phyloP scores from a whole-genome alignment of 2,888 invertebrate species.

The Brachynemurus nebulosus region DNA sequence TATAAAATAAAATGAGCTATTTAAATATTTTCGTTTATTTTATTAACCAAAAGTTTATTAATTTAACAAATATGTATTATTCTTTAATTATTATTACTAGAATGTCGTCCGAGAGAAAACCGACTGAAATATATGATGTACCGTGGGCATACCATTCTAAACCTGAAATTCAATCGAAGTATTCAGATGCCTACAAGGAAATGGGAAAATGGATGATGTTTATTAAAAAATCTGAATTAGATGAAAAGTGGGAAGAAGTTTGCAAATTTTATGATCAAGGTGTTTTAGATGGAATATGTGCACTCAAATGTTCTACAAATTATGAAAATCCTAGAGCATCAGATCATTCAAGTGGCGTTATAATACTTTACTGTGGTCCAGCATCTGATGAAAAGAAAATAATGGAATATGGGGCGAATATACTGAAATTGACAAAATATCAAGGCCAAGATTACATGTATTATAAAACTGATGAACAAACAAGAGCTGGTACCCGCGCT shows the following conservation, averaged over 20 bases:
- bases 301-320: not conserved
- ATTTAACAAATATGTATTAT: too few species aligned
- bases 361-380: not conserved
- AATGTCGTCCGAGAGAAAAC: too few species aligned
- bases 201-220: conserved; percentile 1
- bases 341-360: not conserved
- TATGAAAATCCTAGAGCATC: not conserved
- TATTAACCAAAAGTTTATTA: too few species aligned
- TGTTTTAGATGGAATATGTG: not conserved
- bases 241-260: not conserved
- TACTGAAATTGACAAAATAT: not conserved
- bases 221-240: not conserved
- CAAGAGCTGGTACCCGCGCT: not conserved
- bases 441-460: not conserved
- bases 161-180: too few species aligned
- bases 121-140: too few species aligned
- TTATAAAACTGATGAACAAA: not conserved
- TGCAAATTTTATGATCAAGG: not conserved
- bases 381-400: not conserved
- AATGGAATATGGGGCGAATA: not conserved
- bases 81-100: too few species aligned
- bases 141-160: too few species aligned
- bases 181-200: too few species aligned
- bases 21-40: too few species aligned
- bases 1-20: too few species aligned